phyloP scores from a whole-genome alignment of 2,888 invertebrate species.

The Barypeithes pellucidus region DNA sequence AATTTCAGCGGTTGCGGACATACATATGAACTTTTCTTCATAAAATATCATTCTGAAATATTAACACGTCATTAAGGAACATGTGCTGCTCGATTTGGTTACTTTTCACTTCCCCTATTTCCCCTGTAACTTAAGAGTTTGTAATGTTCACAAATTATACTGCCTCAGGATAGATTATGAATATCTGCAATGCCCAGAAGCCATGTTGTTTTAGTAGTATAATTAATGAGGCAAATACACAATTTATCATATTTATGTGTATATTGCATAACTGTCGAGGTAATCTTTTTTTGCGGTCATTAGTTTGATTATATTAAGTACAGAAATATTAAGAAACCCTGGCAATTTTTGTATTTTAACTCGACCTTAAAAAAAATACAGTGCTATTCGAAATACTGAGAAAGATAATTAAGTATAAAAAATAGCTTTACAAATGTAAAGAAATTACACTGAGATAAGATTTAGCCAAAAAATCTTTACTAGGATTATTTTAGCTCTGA shows the following conservation, averaged over 20 bases:
- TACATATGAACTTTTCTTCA: no score
- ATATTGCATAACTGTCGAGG: conserved; percentile 12
- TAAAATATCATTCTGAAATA: no score
- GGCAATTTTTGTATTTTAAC: conserved; percentile 3
- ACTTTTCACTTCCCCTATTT: no score
- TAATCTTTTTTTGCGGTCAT: conserved; percentile 9
- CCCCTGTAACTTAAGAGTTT: conserved; percentile 8
- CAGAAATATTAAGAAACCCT: not conserved
- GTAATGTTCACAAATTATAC: conserved; percentile 27
- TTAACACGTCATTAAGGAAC: no score
- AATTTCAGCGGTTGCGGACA: no score
- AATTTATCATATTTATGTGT: conserved; percentile 16
- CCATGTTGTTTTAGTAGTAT: conserved; percentile 27
- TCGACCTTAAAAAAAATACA: not conserved
- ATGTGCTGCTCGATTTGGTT: no score
- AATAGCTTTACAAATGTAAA: not conserved
- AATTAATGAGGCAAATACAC: conserved; percentile 27
- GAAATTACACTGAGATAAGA: no score
- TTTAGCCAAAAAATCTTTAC: no score
- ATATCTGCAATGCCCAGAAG: conserved; percentile 29
- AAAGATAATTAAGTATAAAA: not conserved
- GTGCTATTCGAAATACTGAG: not conserved
- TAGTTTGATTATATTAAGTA: conserved; percentile 11
- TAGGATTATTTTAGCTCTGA: no score
- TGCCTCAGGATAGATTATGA: conserved; percentile 17